Evolutionary conservation across 2,113 vertebrate genomes (phyloP).

Genomic region (Hydrochoerus hydrochaeris): DNA sequence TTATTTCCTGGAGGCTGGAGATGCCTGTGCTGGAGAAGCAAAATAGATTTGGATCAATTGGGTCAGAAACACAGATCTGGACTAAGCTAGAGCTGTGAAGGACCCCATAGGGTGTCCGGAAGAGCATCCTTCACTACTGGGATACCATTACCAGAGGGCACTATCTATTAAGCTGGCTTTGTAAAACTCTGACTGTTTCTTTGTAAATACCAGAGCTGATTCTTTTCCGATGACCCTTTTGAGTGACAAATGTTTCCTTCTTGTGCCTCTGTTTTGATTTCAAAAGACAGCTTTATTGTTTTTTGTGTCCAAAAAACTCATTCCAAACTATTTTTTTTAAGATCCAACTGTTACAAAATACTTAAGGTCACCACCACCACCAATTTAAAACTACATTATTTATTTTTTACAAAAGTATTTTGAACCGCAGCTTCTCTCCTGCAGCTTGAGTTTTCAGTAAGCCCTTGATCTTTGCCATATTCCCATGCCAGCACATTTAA

Average conservation of each 20-base stretch:
- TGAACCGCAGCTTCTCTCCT: background rate
- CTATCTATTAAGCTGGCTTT: background rate
- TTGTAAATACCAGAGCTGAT: background rate
- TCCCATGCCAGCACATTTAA: background rate
- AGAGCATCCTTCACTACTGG: background rate
- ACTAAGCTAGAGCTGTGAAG: background rate
- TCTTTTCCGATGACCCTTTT: background rate
- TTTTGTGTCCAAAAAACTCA: background rate
- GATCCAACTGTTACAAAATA: background rate
- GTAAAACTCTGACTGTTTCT: background rate
- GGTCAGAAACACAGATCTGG: background rate
- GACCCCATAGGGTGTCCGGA: background rate
- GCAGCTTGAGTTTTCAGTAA: background rate
- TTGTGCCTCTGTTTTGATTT: background rate
- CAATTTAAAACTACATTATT: background rate
- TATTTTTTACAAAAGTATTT: background rate
- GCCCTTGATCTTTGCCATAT: background rate
- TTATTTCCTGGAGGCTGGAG: background rate
- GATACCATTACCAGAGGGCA: background rate
- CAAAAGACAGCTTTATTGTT: background rate
- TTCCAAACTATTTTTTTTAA: slow-evolving; percentile 24
- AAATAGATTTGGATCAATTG: background rate
- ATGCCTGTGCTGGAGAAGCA: background rate
- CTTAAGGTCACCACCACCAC: background rate
- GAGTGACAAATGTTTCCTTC: background rate